Evolutionary conservation across 2,113 vertebrate genomes (phyloP).

Genomic region (Scolopax mira): DNA sequence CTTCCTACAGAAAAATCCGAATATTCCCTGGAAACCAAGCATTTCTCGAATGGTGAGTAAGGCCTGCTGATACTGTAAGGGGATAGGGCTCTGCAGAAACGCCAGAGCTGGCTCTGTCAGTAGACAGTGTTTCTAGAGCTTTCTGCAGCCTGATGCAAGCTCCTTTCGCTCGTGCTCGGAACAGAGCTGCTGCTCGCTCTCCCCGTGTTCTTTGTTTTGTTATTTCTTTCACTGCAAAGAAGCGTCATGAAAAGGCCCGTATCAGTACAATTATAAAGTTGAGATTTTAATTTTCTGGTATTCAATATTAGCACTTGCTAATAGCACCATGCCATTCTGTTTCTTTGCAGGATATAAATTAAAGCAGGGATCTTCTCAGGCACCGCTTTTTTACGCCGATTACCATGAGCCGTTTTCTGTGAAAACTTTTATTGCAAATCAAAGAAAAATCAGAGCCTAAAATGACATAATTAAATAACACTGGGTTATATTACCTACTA

Average conservation of each 20-base stretch:
- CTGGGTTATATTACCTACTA: conserved; percentile 40
- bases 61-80: background rate
- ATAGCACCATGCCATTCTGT: conserved; percentile 12
- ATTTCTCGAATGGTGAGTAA: background rate
- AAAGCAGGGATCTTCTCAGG: conserved; percentile 32
- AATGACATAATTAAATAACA: conserved; percentile 63
- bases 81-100: background rate
- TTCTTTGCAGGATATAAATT: conserved; percentile 20
- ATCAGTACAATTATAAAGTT: conserved; percentile 13
- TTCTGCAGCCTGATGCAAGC: background rate
- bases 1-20: background rate
- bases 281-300: conserved; percentile 63
- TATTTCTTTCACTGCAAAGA: background rate
- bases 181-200: background rate
- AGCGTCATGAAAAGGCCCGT: background rate
- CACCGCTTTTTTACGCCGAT: conserved; percentile 19
- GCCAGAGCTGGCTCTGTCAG: background rate
- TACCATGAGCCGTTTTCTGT: background rate
- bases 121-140: background rate
- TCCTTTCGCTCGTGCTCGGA: background rate
- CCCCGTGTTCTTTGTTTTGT: background rate
- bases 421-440: conserved; percentile 47
- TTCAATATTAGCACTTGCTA: conserved; percentile 23
- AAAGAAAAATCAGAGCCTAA: conserved; percentile 44
- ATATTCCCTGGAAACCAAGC: background rate